Conservation (phyloP, 2,113 vertebrate species). For the Mus musculus region DNA sequence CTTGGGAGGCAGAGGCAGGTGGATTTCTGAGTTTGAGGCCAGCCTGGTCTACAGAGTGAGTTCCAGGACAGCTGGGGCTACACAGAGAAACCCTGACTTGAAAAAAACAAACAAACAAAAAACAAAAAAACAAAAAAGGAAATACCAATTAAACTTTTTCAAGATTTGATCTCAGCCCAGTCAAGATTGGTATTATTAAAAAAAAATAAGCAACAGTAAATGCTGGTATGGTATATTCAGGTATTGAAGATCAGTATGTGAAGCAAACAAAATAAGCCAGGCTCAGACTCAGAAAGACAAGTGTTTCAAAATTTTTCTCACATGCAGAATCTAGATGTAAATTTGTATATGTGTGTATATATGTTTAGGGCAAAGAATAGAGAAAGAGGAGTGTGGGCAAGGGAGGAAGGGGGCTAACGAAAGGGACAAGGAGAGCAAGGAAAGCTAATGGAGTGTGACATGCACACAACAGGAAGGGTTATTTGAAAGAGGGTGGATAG, state of each 20-base stretch:
- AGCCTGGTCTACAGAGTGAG: too few species aligned
- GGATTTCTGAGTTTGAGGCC: too few species aligned
- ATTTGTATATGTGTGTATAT: background rate
- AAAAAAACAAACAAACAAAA: too few species aligned
- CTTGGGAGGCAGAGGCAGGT: too few species aligned
- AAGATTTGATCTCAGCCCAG: background rate
- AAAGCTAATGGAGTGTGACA: background rate
- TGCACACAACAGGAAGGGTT: background rate
- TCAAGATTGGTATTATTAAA: background rate
- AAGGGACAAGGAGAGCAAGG: background rate
- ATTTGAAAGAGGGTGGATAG: background rate
- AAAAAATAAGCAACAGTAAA: background rate
- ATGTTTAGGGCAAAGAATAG: background rate
- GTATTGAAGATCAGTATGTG: background rate
- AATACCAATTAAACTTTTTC: background rate
- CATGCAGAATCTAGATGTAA: background rate
- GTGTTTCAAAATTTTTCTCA: background rate
- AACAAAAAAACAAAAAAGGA: background rate
- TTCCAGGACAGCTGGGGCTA: too few species aligned
- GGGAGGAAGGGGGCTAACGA: background rate
- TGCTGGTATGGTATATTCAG: background rate
- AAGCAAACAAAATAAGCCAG: background rate
- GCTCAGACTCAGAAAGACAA: background rate
- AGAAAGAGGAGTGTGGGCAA: background rate
- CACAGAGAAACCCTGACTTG: too few species aligned